Base-by-base conservation (phyloP, 2,888 invertebrate genomes). In the Pecten maximus region DNA sequence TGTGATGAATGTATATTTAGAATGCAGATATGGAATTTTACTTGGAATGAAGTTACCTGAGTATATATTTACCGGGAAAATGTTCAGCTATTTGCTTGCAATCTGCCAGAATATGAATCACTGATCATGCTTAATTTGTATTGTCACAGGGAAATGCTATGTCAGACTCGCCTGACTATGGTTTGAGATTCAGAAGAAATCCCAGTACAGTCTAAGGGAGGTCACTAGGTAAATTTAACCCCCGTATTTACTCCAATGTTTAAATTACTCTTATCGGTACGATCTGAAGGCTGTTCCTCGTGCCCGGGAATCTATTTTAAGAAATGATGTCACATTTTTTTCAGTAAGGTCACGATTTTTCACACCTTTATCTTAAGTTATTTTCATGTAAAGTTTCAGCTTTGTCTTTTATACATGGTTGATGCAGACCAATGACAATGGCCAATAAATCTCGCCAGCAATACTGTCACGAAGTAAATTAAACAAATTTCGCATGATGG, bases 311-410 rank as follows among this genome's bases (percentile, higher is more conserved):
- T 28, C 35, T 74, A 74, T 74, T 74, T 74, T 74, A 28, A 28
- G 74, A 74, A 35, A 74, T 74, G 74, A 74, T 74, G 74, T 74
- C 74, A 74, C 74, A 74, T 74, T 19, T 54, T 44, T 74, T 74
- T 74, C 4, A 35, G 35, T 35, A 74, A 74, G 74, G 74, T 35
- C 74, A 74, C 16, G 35, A 54, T 8, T n/a, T 19, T 54, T 54
- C n/a, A n/a, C 48, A 12, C 19, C 12, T 48, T 48, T 4, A 16
- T 48, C 1, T 48, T 48, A 16, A 16, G 12, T 15, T 10, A 48
- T 48, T 19, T 48, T 16, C 48, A 48, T 48, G 12, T 48, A 8
- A 48, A 48, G 19, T 2, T 10, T 48, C 48, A 48, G 12, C 19
- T 16, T 48, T 48, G 48, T 48, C 48, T 48, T 48, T 2, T 48